A percentile compares a stretch with the other conserved stretches of the same genome.
Conservation (phyloP, 64 coral and sea anemone genomes). For the Stichodactyla mertensii region DNA sequence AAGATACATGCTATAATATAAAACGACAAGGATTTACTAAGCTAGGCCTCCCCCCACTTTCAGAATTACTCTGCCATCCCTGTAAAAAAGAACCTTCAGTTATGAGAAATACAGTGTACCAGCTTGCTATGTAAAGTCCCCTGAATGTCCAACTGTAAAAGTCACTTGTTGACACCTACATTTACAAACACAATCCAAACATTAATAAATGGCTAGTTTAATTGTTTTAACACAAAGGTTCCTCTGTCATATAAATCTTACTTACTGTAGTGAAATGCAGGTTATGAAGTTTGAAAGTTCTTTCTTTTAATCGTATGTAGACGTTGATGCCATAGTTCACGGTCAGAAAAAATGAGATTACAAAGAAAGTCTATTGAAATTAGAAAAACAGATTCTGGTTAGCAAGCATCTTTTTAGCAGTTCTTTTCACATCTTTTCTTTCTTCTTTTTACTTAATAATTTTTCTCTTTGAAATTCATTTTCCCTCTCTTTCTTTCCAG, state of each 20-base stretch:
- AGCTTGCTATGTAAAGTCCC: background rate
- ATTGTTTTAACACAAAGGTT: background rate
- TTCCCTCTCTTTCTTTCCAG: too few relatives aligned
- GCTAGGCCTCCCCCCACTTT: too few relatives aligned
- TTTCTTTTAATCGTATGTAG: conserved; percentile 55
- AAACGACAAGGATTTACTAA: too few relatives aligned
- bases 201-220: background rate
- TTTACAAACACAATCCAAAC: background rate
- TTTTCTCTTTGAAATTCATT: too few relatives aligned
- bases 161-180: conserved; percentile 13
- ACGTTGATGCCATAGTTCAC: conserved; percentile 90
- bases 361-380: conserved; percentile 62
- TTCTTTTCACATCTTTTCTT: too few relatives aligned
- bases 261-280: conserved; percentile 50
- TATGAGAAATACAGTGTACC: conserved; percentile 5
- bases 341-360: conserved; percentile 55
- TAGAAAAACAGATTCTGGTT: background rate
- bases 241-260: background rate
- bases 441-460: too few relatives aligned
- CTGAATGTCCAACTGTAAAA: background rate
- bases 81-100: background rate
- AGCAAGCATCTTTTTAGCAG: background rate
- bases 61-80: too few relatives aligned
- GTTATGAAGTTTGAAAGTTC: conserved; percentile 34
- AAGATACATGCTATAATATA: too few relatives aligned